Base-by-base conservation (phyloP, 2,888 invertebrate species). In the Anoplius nigerrimus region DNA sequence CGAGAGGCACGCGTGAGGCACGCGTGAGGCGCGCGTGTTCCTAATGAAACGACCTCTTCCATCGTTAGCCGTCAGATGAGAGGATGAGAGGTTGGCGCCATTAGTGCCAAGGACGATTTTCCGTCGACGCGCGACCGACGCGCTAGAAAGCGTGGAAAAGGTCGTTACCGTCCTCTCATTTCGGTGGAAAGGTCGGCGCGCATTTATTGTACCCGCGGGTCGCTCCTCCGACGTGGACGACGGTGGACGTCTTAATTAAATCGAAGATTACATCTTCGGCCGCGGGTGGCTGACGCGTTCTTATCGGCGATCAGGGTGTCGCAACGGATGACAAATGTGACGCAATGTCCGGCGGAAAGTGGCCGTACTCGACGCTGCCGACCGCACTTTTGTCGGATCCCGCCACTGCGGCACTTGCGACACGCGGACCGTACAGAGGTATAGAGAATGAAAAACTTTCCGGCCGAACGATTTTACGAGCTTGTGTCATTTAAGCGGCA, bases 251-350 rank as follows among this genome's bases (percentile, higher is more conserved):
- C 65, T 62, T 16, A 48, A 70, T 70, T 46, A 62, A 70, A 66
- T 70, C 46, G 59, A 63, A 63, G 66, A 70, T 67, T 70, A 63
- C 62, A 59, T 58, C 52, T 21, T 21, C 3, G n/a, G n/a, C 22
- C 16, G 20, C 20, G 43, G 16, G 5, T 20, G 42, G n/a, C 43
- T 24, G 63, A 58, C 34, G 11, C 34, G 34, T 6, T n/a, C 62
- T 24, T 51, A 24, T 45, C 42, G 11, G 21, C 43, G n/a, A 6
- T 27, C 27, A 27, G 4, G 27, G 27, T 27, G 27, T 27, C 27
- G 6, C 6, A 34, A 34, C 11, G 34, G n/a, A 6, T 34, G 34
- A 34, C 34, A 34, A 11, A 8, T 34, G 8, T 11, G 4, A 34
- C 34, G 11, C 34, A 6, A 34, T 6, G 34, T 34, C 4, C 34